Evolutionary conservation across 2,888 invertebrate species (phyloP).

Genomic region (Chloroclystis v-ata): DNA sequence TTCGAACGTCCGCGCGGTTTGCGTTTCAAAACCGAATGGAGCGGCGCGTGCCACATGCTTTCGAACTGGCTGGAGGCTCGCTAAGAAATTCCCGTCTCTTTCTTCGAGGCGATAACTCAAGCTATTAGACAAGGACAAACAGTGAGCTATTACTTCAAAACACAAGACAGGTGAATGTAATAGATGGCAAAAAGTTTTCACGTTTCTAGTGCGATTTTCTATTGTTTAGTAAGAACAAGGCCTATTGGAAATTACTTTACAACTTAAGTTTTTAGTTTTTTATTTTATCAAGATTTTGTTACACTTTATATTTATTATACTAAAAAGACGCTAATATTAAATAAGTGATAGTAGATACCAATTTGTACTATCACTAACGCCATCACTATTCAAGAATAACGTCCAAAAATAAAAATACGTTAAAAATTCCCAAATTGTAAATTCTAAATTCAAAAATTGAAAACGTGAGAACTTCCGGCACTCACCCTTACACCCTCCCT

Average conservation of each 20-base stretch:
- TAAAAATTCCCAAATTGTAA: constrained; percentile 30
- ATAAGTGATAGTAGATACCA: too few relatives aligned
- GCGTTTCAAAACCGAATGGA: constrained; percentile 71
- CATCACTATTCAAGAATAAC: too few relatives aligned
- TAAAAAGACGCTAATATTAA: too few relatives aligned
- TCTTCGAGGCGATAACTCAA: constrained; percentile 42
- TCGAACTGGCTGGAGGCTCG: constrained; percentile 40
- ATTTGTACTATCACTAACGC: too few relatives aligned
- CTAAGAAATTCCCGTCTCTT: constrained; percentile 57
- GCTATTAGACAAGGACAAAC: constrained; percentile 58
- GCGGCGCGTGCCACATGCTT: constrained; percentile 73
- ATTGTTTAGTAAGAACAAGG: constrained; percentile 44
- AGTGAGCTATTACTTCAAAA: constrained; percentile 42
- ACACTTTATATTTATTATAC: not conserved
- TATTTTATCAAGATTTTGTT: not conserved
- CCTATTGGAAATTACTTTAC: constrained; percentile 36
- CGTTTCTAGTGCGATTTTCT: constrained; percentile 61
- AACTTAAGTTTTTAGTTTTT: not conserved
- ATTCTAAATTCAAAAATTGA: constrained; percentile 27
- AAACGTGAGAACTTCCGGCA: constrained; percentile 68
- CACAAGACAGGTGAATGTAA: constrained; percentile 71
- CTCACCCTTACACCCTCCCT: constrained; percentile 5
- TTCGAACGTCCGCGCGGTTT: constrained; percentile 51
- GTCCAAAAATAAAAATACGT: constrained; percentile 11
- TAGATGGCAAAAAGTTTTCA: constrained; percentile 65